These are phyloP conservation scores for Semnornis frantzii DNA, from an alignment of 2,113 vertebrate species.

Conservation along the genomic window DNA sequence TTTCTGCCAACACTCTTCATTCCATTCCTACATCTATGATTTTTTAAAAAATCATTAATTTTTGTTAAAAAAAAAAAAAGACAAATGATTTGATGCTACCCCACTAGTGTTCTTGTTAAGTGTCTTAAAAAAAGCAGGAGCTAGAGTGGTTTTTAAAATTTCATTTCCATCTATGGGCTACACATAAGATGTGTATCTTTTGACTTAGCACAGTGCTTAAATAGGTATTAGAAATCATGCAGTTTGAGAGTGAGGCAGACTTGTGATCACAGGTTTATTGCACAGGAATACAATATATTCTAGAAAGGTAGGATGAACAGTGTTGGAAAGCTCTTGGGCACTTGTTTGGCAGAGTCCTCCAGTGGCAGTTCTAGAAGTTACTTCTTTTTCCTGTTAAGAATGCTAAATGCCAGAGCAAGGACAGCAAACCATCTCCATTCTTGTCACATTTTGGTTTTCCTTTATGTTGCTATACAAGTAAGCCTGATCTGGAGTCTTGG, in stretches of 20 bases:
- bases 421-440: not conserved
- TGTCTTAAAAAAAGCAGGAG: not conserved
- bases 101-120: not conserved
- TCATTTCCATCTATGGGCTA: not conserved
- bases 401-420: not conserved
- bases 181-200: not conserved
- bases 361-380: not conserved
- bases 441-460: not conserved
- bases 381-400: not conserved
- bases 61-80: not conserved
- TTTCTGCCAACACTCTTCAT: not conserved
- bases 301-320: not conserved
- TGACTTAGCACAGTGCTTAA: not conserved
- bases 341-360: not conserved
- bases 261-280: not conserved
- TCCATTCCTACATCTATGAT: not conserved
- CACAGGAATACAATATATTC: not conserved
- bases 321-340: not conserved
- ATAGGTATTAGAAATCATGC: not conserved
- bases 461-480: not conserved
- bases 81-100: not conserved
- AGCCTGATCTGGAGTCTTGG: not conserved
- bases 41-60: not conserved
- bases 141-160: not conserved
- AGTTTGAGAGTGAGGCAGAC: not conserved